phyloP scores from a whole-genome alignment of 2,888 invertebrate species.

The Drosophila vallismaia region DNA sequence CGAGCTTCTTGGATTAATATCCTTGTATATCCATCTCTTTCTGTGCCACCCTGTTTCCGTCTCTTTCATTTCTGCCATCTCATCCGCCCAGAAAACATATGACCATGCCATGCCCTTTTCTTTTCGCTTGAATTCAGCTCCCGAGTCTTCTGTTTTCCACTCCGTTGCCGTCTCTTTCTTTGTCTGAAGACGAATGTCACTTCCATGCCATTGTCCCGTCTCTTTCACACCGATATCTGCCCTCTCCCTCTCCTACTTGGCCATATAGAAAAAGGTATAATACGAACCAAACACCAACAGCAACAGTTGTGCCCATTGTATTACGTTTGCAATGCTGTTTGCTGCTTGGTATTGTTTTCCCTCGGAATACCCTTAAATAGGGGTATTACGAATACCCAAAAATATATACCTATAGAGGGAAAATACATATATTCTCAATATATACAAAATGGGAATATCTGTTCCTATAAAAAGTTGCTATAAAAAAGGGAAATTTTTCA shows the following conservation, averaged over 20 bases:
- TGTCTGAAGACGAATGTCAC: constrained; percentile 76
- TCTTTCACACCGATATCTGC: constrained; percentile 9
- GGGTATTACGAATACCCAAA: background rate
- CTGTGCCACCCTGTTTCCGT: background rate
- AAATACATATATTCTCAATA: too few species aligned
- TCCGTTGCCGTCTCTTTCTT: constrained; percentile 25
- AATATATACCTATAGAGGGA: background rate
- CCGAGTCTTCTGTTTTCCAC: background rate
- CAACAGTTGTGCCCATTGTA: constrained; percentile 71
- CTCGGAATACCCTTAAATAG: background rate
- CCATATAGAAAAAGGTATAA: background rate
- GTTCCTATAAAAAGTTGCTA: too few species aligned
- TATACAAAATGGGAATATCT: too few species aligned
- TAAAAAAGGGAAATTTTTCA: too few species aligned
- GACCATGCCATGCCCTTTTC: constrained; percentile 7
- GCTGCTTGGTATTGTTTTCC: constrained; percentile 67
- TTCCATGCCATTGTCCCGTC: constrained; percentile 67
- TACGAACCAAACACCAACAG: constrained; percentile 36
- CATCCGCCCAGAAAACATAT: background rate
- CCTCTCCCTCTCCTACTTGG: background rate
- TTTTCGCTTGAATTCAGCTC: background rate
- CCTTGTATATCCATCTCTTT: constrained; percentile 4
- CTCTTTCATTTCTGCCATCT: background rate
- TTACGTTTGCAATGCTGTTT: constrained; percentile 37
- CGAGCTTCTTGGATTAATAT: background rate